phyloP scores from a whole-genome alignment of 35 echinoderm and acorn worm species.

The Hemicentrotus pulcherrimus region DNA sequence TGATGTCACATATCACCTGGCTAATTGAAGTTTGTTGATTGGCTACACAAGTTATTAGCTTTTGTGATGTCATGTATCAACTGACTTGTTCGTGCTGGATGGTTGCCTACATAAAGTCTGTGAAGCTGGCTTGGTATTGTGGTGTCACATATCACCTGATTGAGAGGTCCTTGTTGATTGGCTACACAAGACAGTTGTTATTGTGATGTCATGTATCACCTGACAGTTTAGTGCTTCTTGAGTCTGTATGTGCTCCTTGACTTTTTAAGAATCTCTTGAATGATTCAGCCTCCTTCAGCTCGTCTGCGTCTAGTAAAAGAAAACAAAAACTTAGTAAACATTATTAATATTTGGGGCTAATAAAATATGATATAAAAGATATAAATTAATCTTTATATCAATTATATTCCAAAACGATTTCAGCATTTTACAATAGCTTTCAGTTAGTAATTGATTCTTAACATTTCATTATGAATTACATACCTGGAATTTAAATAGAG shows the following conservation, averaged over 20 bases:
- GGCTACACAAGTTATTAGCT: not conserved
- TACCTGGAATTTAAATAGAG: no score
- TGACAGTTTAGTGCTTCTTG: not conserved
- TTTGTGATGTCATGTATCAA: not conserved
- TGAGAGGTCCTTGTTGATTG: not conserved
- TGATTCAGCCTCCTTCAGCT: slow-evolving; percentile 58
- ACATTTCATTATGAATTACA: no score
- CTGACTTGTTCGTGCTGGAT: not conserved
- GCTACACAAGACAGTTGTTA: not conserved
- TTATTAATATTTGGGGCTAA: no score
- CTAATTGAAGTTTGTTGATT: not conserved
- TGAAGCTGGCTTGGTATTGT: not conserved
- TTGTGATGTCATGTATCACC: slow-evolving; percentile 33
- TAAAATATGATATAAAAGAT: no score
- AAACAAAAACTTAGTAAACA: not conserved
- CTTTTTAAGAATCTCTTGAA: slow-evolving; percentile 60
- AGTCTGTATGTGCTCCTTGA: slow-evolving; percentile 53
- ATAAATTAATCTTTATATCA: no score
- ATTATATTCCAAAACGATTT: no score
- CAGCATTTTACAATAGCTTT: no score
- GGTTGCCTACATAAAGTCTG: not conserved
- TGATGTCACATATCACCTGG: not conserved
- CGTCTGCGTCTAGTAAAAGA: slow-evolving; percentile 51
- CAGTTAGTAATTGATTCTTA: no score
- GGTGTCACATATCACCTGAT: not conserved